Conservation (phyloP, 2,888 invertebrate genomes). For the Hydriomena furcata region DNA sequence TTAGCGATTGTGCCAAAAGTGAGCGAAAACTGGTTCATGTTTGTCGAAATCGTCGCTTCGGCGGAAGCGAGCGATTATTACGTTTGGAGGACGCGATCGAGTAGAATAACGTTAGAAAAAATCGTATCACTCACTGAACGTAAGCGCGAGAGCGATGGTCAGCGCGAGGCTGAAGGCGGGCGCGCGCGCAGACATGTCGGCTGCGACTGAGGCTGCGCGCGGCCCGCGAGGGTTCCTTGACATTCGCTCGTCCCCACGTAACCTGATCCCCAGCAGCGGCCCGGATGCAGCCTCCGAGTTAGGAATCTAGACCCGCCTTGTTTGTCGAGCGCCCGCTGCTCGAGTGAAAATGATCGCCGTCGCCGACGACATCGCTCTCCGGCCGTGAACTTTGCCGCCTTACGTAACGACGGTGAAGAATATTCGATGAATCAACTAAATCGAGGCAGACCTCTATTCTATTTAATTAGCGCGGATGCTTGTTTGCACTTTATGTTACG, state of each 20-base stretch:
- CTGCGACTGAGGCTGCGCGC: slow-evolving; percentile 59
- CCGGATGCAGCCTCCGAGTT: slow-evolving; percentile 79
- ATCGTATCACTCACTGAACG: slow-evolving; percentile 57
- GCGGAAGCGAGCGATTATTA: slow-evolving; percentile 3
- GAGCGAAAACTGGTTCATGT: slow-evolving; percentile 15
- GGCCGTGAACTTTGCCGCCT: slow-evolving; percentile 73
- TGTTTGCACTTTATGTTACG: slow-evolving; percentile 25
- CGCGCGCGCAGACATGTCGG: slow-evolving; percentile 74
- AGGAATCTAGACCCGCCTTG: slow-evolving; percentile 76
- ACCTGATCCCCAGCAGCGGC: slow-evolving; percentile 70
- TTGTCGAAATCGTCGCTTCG: not conserved
- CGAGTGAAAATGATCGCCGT: slow-evolving; percentile 60
- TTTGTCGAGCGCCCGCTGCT: slow-evolving; percentile 55
- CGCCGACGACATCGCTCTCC: slow-evolving; percentile 42
- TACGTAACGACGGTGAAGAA: slow-evolving; percentile 59
- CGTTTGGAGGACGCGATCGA: slow-evolving; percentile 3
- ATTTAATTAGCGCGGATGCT: slow-evolving; percentile 17
- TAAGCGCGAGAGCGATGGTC: slow-evolving; percentile 37
- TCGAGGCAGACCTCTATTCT: slow-evolving; percentile 25
- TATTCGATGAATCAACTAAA: slow-evolving; percentile 51
- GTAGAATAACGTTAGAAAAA: slow-evolving; percentile 8
- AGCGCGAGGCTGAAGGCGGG: slow-evolving; percentile 43
- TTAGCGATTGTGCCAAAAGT: slow-evolving; percentile 1
- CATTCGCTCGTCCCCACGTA: slow-evolving; percentile 75
- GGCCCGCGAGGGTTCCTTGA: slow-evolving; percentile 73